Evolutionary conservation across 1,140 invertebrate genomes (phyloP).

Genomic region (Pararge aegeria): DNA sequence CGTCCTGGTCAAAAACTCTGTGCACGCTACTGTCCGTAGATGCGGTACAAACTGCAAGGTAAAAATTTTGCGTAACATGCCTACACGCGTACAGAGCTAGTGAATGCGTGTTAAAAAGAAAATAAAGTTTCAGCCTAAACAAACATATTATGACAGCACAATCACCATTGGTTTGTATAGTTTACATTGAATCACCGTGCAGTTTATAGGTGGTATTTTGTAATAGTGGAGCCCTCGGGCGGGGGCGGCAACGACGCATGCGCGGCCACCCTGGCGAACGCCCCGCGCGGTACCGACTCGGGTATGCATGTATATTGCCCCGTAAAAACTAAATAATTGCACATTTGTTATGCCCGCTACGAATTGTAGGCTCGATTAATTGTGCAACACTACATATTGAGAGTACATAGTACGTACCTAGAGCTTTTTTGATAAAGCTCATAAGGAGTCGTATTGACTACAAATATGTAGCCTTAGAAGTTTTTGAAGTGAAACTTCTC

Average conservation of each 20-base stretch:
- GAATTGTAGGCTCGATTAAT: slow-evolving; percentile 13
- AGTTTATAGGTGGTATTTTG: slow-evolving; percentile 56
- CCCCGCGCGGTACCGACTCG: slow-evolving; percentile 33
- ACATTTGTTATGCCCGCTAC: slow-evolving; percentile 16
- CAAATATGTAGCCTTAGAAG: too few relatives aligned
- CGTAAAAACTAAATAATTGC: slow-evolving; percentile 23
- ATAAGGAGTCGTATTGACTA: too few relatives aligned
- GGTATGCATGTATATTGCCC: slow-evolving; percentile 18
- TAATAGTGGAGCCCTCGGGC: slow-evolving; percentile 42
- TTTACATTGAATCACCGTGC: slow-evolving; percentile 64
- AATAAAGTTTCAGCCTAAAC: too few relatives aligned
- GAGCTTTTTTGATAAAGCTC: too few relatives aligned
- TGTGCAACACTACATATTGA: not conserved
- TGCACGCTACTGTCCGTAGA: too few relatives aligned
- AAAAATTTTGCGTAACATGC: too few relatives aligned
- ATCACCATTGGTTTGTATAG: slow-evolving; percentile 38
- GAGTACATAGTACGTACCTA: too few relatives aligned
- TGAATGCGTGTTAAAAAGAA: too few relatives aligned
- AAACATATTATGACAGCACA: slow-evolving; percentile 35
- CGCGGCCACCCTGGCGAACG: slow-evolving; percentile 58
- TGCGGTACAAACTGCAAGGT: too few relatives aligned
- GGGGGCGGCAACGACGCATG: slow-evolving; percentile 49
- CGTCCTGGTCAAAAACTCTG: too few relatives aligned
- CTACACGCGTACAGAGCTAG: not conserved
- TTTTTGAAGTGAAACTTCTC: too few relatives aligned